phyloP scores from a whole-genome alignment of 1,140 invertebrate genomes.

The Drosophila mojavensis region DNA sequence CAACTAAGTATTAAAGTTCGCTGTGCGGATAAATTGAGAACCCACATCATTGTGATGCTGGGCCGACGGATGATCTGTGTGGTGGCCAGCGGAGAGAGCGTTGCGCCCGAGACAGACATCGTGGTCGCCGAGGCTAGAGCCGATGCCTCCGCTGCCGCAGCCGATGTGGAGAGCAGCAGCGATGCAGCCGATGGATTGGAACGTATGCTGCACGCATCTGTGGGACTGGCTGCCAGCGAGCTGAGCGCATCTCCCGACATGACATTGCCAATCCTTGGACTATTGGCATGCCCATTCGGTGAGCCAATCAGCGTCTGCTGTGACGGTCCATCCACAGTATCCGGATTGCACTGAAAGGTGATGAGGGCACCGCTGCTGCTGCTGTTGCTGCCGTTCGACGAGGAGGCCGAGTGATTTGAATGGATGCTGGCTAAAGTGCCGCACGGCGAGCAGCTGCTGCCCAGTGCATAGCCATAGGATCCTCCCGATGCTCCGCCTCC shows the following conservation, averaged over 20 bases:
- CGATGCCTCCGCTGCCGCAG: slow-evolving; percentile 70
- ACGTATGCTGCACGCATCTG: slow-evolving; percentile 81
- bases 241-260: slow-evolving; percentile 67
- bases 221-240: slow-evolving; percentile 80
- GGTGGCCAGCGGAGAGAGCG: slow-evolving; percentile 79
- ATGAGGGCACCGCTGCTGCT: slow-evolving; percentile 76
- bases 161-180: slow-evolving; percentile 70
- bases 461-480: slow-evolving; percentile 29
- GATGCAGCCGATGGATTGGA: slow-evolving; percentile 83
- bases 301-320: slow-evolving; percentile 64
- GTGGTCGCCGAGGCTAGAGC: slow-evolving; percentile 60
- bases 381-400: slow-evolving; percentile 73
- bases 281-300: slow-evolving; percentile 65
- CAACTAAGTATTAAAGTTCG: slow-evolving; percentile 35
- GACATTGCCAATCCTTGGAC: slow-evolving; percentile 64
- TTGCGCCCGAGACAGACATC: slow-evolving; percentile 66
- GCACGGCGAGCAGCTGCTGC: slow-evolving; percentile 61
- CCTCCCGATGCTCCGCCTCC: slow-evolving; percentile 2
- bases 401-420: slow-evolving; percentile 77
- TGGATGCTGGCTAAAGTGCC: slow-evolving; percentile 78
- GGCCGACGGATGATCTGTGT: slow-evolving; percentile 82
- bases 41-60: slow-evolving; percentile 84
- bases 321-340: slow-evolving; percentile 48
- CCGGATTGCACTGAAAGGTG: slow-evolving; percentile 71
- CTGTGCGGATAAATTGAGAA: slow-evolving; percentile 36